Percentiles rank a stretch among this genome's conserved stretches.
Evolutionary conservation across 2,113 vertebrate species (phyloP).

Genomic region (Leucosticte australis): DNA sequence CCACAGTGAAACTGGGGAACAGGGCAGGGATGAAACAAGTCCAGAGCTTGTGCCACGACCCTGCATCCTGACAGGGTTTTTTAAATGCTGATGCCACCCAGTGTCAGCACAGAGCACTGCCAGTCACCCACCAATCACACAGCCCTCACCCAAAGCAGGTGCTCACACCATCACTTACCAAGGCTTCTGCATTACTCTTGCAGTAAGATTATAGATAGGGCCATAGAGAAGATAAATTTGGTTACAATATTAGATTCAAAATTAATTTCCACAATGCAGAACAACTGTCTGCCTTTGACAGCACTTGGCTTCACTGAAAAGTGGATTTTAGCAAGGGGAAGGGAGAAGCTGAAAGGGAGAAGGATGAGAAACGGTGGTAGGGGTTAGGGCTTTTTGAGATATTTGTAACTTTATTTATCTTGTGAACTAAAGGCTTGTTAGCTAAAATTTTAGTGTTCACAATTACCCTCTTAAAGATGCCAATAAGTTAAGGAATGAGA

Average conservation of each 20-base stretch:
- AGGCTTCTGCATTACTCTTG: neutral
- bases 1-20: neutral
- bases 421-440: neutral
- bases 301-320: neutral
- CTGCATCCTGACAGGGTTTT: fast-evolving
- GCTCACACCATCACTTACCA: neutral
- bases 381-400: neutral
- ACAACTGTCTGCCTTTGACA: neutral
- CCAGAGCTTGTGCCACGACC: neutral
- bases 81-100: constrained; percentile 57
- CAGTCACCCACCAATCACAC: neutral
- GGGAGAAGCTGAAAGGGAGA: neutral
- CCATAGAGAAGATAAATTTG: neutral
- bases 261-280: neutral
- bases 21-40: neutral
- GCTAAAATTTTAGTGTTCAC: neutral
- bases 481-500: neutral
- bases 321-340: neutral
- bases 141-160: neutral
- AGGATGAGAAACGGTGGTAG: fast-evolving
- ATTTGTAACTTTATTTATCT: neutral
- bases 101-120: constrained; percentile 48
- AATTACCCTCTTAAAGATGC: neutral
- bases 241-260: neutral
- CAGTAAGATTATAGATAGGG: neutral